Evolutionary conservation across 2,888 invertebrate genomes (phyloP).

Genomic region (Netelia melanura): DNA sequence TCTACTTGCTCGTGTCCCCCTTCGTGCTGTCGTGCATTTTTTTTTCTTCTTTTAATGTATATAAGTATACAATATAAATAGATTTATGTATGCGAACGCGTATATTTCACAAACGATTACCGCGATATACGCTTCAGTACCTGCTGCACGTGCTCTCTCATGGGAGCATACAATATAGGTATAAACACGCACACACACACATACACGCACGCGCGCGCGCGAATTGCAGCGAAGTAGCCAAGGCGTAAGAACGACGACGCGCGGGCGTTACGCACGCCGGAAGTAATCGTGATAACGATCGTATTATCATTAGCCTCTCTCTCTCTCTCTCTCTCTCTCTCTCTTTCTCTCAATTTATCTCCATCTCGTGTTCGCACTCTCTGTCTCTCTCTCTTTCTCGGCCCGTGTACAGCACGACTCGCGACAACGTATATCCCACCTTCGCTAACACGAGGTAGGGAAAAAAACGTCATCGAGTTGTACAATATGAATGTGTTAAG

Average conservation of each 20-base stretch:
- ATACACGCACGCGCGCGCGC: no score
- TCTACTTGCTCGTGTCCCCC: slow-evolving; percentile 47
- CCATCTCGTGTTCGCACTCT: neutral
- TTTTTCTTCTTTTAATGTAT: slow-evolving; percentile 12
- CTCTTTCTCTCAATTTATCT: neutral
- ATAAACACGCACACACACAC: no score
- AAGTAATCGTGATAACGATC: slow-evolving; percentile 67
- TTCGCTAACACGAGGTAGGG: slow-evolving; percentile 20
- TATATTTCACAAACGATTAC: slow-evolving; percentile 65
- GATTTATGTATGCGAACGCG: slow-evolving; percentile 59
- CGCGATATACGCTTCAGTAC: slow-evolving; percentile 65
- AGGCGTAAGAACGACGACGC: slow-evolving; percentile 29
- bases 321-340: slow-evolving; percentile 25
- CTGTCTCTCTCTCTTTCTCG: slow-evolving; percentile 13
- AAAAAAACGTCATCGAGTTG: slow-evolving; percentile 11
- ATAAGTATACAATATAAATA: slow-evolving; percentile 52
- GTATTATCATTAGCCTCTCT: slow-evolving; percentile 56
- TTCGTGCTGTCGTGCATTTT: neutral
- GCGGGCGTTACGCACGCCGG: slow-evolving; percentile 61
- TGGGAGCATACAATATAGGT: neutral
- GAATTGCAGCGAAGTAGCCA: slow-evolving; percentile 4
- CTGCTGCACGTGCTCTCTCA: slow-evolving; percentile 62
- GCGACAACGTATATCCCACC: slow-evolving; percentile 30
- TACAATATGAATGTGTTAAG: slow-evolving; percentile 6
- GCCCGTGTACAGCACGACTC: neutral